A percentile compares a stretch with the other conserved stretches of the same genome.
These are phyloP conservation scores for Heteropelma amictum DNA, from an alignment of 2,888 invertebrate species.

Conservation along the genomic window DNA sequence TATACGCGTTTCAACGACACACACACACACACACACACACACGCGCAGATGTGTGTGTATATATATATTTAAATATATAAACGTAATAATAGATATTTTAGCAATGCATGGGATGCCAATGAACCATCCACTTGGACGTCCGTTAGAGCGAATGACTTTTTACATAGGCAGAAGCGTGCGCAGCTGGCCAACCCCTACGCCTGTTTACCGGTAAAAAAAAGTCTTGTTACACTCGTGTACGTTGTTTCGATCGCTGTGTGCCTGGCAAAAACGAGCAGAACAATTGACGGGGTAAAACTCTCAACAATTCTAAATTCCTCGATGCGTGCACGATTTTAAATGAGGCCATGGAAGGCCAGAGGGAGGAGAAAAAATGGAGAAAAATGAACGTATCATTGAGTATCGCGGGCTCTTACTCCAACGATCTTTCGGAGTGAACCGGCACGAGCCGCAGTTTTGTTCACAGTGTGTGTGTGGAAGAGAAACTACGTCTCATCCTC, in stretches of 20 bases:
- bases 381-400: conserved; percentile 18
- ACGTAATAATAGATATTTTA: conserved; percentile 25
- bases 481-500: conserved; percentile 30
- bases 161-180: conserved; percentile 7
- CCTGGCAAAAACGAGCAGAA: conserved; percentile 14
- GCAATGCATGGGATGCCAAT: conserved; percentile 6
- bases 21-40: not conserved
- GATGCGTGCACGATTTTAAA: conserved; percentile 49
- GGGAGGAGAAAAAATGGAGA: conserved; percentile 7
- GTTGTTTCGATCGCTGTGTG: not conserved
- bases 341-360: conserved; percentile 2
- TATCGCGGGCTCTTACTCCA: conserved; percentile 12
- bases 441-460: conserved; percentile 58
- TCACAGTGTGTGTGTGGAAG: conserved; percentile 22
- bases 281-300: conserved; percentile 26
- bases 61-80: not conserved
- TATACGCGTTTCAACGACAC: not conserved
- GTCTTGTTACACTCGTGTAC: conserved; percentile 12
- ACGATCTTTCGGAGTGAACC: conserved; percentile 48
- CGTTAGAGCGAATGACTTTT: conserved; percentile 42
- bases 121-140: conserved; percentile 43
- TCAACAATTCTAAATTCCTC: conserved; percentile 23
- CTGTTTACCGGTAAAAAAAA: conserved; percentile 10
- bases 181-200: conserved; percentile 31
- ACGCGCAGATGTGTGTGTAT: not conserved